Conservation (phyloP, 2,797 vertebrate genomes). For the Cyclura pinguis region DNA sequence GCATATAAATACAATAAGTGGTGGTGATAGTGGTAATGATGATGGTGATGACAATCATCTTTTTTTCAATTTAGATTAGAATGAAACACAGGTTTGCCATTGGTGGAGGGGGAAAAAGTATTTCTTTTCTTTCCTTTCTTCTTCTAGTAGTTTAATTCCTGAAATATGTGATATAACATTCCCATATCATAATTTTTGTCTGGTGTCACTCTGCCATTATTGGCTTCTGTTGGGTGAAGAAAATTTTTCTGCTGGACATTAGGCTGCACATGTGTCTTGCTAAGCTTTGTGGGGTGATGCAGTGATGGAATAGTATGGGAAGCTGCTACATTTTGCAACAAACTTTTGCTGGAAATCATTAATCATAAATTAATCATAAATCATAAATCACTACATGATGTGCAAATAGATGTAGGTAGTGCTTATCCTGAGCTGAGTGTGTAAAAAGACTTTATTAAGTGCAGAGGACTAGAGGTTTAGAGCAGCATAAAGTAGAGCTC, state of each 20-base stretch:
- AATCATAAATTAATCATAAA: neutral
- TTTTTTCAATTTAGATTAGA: neutral
- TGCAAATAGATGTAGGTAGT: neutral
- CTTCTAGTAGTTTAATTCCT: neutral
- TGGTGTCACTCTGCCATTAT: no score
- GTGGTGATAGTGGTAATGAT: no score
- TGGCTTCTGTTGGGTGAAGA: neutral
- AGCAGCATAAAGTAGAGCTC: neutral
- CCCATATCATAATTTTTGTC: neutral
- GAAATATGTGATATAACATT: neutral
- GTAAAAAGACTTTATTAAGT: neutral
- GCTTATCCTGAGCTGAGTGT: neutral
- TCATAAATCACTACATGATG: neutral
- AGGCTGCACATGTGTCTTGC: neutral
- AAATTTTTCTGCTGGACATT: neutral
- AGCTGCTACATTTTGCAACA: neutral
- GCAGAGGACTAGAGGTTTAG: neutral
- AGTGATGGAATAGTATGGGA: neutral
- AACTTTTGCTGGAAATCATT: neutral
- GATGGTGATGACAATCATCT: neutral
- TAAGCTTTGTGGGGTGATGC: neutral
- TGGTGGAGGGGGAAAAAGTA: neutral
- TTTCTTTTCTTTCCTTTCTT: neutral
- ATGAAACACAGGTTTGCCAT: neutral
- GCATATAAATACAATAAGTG: no score